Percentiles rank a stretch among this genome's conserved stretches.
Conservation (phyloP, 2,113 vertebrate species). For the Tichodroma muraria region DNA sequence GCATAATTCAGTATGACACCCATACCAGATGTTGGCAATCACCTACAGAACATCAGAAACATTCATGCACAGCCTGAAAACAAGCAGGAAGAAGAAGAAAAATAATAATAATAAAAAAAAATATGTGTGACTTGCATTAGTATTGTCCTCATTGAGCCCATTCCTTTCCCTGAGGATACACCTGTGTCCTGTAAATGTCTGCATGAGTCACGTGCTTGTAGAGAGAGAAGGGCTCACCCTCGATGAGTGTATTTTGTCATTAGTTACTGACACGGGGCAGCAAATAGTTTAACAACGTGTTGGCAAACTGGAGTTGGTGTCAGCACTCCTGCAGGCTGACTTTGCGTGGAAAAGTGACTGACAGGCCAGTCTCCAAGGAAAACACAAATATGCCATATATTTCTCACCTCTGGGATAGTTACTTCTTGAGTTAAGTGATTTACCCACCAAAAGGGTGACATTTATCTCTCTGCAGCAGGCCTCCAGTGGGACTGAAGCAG, state of each 20-base stretch:
- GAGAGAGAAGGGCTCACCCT: not conserved
- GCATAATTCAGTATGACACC: slow-evolving; percentile 33
- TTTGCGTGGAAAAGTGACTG: not conserved
- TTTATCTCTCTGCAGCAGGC: not conserved
- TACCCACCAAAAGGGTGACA: not conserved
- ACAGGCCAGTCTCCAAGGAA: not conserved
- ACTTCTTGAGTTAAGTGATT: not conserved
- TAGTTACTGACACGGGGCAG: not conserved
- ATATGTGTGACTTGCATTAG: not conserved
- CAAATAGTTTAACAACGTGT: not conserved
- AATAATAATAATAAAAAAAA: not conserved
- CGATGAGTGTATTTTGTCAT: not conserved
- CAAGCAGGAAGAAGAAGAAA: not conserved
- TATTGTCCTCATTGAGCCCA: not conserved
- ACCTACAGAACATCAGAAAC: slow-evolving; percentile 5
- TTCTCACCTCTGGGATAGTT: not conserved
- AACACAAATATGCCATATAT: not conserved
- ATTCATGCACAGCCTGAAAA: not conserved
- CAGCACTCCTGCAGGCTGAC: not conserved
- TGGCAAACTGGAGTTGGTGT: not conserved
- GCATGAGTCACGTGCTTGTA: not conserved
- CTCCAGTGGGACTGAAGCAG: not conserved
- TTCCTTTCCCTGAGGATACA: not conserved
- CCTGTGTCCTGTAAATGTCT: not conserved
- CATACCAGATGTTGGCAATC: slow-evolving; percentile 67